Conservation (phyloP, 1,140 invertebrate species). For the Drosophila miranda region DNA sequence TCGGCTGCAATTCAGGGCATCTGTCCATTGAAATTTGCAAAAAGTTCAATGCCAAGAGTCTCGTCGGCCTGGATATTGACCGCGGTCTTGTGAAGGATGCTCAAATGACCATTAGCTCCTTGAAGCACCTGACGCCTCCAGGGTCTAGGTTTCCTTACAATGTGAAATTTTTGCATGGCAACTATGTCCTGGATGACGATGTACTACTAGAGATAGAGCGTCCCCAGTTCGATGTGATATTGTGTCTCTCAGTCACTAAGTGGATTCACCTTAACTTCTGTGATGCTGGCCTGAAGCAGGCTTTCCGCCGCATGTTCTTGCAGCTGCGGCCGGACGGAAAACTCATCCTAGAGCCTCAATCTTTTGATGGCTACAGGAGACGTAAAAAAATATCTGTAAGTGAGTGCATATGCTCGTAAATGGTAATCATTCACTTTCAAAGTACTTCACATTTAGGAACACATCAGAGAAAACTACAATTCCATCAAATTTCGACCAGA, state of each 20-base stretch:
- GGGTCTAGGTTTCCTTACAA: constrained; percentile 61
- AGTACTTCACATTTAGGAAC: constrained; percentile 42
- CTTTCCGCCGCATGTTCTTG: constrained; percentile 94
- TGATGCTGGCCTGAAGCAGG: constrained; percentile 95
- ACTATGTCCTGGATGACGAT: constrained; percentile 96
- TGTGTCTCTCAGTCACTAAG: constrained; percentile 98
- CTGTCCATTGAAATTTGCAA: constrained; percentile 93
- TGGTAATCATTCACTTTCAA: neutral
- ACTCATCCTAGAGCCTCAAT: constrained; percentile 96
- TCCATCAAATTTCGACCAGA: constrained; percentile 93
- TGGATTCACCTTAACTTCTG: constrained; percentile 99
- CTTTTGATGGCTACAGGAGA: constrained; percentile 93
- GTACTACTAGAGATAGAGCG: constrained; percentile 89
- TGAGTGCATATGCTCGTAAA: constrained; percentile 82
- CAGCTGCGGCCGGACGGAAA: constrained; percentile 95
- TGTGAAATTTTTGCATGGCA: constrained; percentile 86
- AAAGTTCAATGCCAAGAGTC: constrained; percentile 90
- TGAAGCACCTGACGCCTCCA: constrained; percentile 35
- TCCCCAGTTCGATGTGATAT: constrained; percentile 95
- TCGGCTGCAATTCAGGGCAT: constrained; percentile 98
- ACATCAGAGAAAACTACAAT: constrained; percentile 91
- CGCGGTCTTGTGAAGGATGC: constrained; percentile 88
- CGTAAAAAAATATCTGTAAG: constrained; percentile 91
- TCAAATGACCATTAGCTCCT: constrained; percentile 28
- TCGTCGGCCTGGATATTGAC: constrained; percentile 98